These are phyloP conservation scores for Drosophila diplacantha DNA, from an alignment of 2,888 invertebrate genomes.

Conservation along the genomic window DNA sequence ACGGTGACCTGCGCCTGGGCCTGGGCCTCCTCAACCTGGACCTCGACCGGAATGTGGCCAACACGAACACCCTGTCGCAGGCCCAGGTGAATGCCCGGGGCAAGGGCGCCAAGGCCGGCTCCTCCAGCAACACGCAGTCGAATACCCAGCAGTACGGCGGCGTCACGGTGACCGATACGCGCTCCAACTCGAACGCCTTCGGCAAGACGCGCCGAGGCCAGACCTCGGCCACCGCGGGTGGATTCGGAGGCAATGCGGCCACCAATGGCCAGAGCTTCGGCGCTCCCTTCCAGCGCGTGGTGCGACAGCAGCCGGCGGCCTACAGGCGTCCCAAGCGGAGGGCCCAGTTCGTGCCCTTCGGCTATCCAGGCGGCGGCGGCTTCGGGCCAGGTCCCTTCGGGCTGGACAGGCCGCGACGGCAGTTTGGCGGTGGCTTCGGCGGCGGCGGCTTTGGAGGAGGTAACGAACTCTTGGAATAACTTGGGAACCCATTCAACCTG, in stretches of 20 bases:
- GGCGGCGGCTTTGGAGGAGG: conserved; percentile 21
- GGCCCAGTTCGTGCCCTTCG: conserved; percentile 64
- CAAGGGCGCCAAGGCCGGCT: conserved; percentile 54
- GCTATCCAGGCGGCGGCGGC: conserved; percentile 41
- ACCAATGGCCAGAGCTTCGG: conserved; percentile 46
- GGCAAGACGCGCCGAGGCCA: conserved; percentile 66
- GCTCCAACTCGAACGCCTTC: conserved; percentile 67
- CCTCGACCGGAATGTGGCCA: conserved; percentile 58
- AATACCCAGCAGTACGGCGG: conserved; percentile 63
- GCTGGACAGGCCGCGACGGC: conserved; percentile 41
- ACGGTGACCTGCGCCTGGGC: conserved; percentile 69
- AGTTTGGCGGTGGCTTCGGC: conserved; percentile 40
- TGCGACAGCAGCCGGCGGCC: conserved; percentile 40
- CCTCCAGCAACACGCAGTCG: conserved; percentile 64
- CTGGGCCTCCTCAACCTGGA: conserved; percentile 73
- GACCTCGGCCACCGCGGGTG: conserved; percentile 67
- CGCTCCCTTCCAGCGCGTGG: conserved; percentile 34
- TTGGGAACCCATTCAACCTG: not conserved
- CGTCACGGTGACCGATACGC: conserved; percentile 63
- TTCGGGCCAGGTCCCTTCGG: conserved; percentile 17
- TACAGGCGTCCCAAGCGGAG: conserved; percentile 54
- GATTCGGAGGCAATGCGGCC: conserved; percentile 54
- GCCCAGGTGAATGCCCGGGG: conserved; percentile 72
- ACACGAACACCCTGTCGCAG: conserved; percentile 45
- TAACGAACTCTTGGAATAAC: not conserved